phyloP scores from a whole-genome alignment of 2,797 vertebrate genomes.

The Kryptopterus vitreolus region DNA sequence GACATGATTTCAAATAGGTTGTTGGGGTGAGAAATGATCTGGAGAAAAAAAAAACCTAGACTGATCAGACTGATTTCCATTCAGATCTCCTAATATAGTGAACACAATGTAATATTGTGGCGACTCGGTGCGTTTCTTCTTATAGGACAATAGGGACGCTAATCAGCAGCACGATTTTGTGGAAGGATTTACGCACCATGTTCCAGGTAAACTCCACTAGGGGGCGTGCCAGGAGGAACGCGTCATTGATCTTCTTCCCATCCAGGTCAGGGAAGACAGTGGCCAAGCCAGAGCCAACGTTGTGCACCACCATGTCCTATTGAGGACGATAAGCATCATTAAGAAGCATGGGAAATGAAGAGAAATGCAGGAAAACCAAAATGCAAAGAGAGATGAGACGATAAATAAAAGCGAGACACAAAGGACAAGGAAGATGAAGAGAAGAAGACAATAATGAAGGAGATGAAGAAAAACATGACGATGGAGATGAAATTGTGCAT shows the following conservation, averaged over 20 bases:
- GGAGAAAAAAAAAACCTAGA: slow-evolving; percentile 8
- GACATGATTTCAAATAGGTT: slow-evolving; percentile 81
- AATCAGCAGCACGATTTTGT: neutral
- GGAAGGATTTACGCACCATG: slow-evolving; percentile 61
- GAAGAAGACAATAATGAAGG: neutral
- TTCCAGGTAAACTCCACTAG: slow-evolving; percentile 81
- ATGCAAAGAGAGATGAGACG: neutral
- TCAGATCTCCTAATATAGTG: neutral
- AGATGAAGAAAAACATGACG: no score
- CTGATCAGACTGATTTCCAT: neutral
- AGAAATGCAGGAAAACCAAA: no score
- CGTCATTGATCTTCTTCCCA: slow-evolving; percentile 76
- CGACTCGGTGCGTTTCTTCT: neutral
- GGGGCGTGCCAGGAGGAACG: slow-evolving; percentile 74
- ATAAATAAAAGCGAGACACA: neutral
- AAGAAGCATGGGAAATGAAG: neutral
- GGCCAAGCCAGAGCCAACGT: slow-evolving; percentile 73
- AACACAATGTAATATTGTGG: neutral
- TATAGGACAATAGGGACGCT: neutral
- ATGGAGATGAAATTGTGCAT: no score
- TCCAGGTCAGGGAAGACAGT: slow-evolving; percentile 79
- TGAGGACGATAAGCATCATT: neutral
- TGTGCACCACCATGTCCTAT: slow-evolving; percentile 79
- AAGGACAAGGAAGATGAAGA: neutral
- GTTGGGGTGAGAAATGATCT: slow-evolving; percentile 79